These are phyloP conservation scores for Leuciscus waleckii DNA, from an alignment of 2,797 vertebrate genomes.

Conservation along the genomic window DNA sequence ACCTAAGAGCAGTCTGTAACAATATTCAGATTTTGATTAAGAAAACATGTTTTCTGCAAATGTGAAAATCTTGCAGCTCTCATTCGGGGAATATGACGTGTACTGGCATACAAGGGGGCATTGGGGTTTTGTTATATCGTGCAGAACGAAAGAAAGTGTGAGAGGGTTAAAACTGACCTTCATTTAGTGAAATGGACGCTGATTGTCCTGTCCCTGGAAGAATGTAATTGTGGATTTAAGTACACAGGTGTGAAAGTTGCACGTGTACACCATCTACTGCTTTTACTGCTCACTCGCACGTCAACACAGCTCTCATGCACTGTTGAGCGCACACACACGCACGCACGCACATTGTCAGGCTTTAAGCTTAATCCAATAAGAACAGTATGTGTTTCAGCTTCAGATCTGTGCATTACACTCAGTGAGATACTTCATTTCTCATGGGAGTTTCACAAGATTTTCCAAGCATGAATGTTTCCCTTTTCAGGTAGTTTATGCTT, in stretches of 20 bases:
- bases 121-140: background rate
- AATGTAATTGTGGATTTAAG: conserved; percentile 16
- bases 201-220: conserved; percentile 18
- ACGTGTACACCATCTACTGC: conserved; percentile 35
- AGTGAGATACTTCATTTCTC: conserved; percentile 5
- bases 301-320: background rate
- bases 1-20: background rate
- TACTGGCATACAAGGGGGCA: background rate
- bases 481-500: background rate
- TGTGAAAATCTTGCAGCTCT: conserved; percentile 4
- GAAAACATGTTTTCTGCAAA: conserved; percentile 5
- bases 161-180: background rate
- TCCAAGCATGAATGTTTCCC: background rate
- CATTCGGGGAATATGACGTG: conserved; percentile 13
- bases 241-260: conserved; percentile 25
- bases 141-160: background rate
- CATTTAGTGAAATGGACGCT: conserved; percentile 1
- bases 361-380: conserved; percentile 25
- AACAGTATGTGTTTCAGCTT: conserved; percentile 10
- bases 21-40: background rate
- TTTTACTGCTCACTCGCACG: background rate
- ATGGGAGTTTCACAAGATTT: background rate
- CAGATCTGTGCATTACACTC: conserved; percentile 17
- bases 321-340: background rate
- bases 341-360: background rate